Conservation (phyloP, 2,797 vertebrate genomes). For the Acestrorhynchus altus region DNA sequence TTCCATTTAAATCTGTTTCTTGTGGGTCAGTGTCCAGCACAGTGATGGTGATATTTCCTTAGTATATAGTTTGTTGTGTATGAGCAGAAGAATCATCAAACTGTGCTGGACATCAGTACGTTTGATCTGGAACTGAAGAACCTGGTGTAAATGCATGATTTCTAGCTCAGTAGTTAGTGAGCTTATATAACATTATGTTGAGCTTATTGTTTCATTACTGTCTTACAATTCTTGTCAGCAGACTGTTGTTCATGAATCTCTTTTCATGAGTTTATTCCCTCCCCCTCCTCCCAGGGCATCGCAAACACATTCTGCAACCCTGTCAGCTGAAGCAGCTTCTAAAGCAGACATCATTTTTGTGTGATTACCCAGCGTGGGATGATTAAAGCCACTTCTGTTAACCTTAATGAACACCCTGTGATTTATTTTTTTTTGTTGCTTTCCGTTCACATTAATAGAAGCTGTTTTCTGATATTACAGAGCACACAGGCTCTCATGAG, state of each 20-base stretch:
- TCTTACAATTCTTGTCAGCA: constrained; percentile 6
- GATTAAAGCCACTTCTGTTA: background rate
- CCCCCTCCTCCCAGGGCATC: background rate
- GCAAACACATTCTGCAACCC: background rate
- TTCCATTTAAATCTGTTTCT: no score
- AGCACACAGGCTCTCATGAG: background rate
- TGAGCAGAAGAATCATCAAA: no score
- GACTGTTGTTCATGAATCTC: constrained; percentile 21
- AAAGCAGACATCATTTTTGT: background rate
- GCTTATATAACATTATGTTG: background rate
- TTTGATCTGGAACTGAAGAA: no score
- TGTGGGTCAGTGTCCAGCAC: no score
- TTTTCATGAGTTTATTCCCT: constrained; percentile 13
- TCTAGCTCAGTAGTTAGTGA: constrained; percentile 5
- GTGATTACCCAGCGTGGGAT: background rate
- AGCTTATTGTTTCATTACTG: background rate
- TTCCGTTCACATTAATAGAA: background rate
- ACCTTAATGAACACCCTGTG: background rate
- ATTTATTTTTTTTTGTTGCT: background rate
- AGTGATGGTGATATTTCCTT: no score
- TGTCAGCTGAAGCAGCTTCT: constrained; percentile 12
- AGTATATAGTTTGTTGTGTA: no score
- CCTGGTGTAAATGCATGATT: no score
- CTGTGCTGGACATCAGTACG: no score
- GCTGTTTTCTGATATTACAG: constrained; percentile 6